phyloP scores from a whole-genome alignment of 2,888 invertebrate genomes.

The Eudasyphora cyanicolor region DNA sequence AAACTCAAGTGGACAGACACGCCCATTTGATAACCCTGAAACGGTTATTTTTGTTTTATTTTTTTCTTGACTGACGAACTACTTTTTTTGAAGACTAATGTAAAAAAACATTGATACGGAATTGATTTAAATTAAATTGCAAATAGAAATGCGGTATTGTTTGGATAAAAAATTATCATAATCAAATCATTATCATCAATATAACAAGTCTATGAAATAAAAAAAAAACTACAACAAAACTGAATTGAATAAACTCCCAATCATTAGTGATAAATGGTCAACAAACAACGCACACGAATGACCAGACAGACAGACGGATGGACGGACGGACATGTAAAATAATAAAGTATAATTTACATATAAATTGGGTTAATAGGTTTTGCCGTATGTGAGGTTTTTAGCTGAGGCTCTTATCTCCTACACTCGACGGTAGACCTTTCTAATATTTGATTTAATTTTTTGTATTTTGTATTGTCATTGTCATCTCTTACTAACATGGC shows the following conservation, averaged over 20 bases:
- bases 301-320: background rate
- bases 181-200: conserved; percentile 11
- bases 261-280: background rate
- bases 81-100: background rate
- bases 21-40: background rate
- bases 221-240: background rate
- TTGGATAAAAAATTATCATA: background rate
- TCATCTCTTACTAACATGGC: too few species aligned
- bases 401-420: background rate
- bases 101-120: background rate
- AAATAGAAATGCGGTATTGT: background rate
- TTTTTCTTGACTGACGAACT: background rate
- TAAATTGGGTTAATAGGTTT: conserved; percentile 54
- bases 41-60: background rate
- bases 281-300: too few species aligned
- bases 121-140: background rate
- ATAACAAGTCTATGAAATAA: background rate
- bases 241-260: background rate
- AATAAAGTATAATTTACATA: conserved; percentile 48
- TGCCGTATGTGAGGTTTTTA: conserved; percentile 1
- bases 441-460: background rate
- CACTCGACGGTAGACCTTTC: background rate
- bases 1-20: background rate
- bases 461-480: too few species aligned
- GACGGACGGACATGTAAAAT: background rate